Evolutionary conservation across 2,888 invertebrate genomes (phyloP).

Genomic region (Zele albiditarsus): DNA sequence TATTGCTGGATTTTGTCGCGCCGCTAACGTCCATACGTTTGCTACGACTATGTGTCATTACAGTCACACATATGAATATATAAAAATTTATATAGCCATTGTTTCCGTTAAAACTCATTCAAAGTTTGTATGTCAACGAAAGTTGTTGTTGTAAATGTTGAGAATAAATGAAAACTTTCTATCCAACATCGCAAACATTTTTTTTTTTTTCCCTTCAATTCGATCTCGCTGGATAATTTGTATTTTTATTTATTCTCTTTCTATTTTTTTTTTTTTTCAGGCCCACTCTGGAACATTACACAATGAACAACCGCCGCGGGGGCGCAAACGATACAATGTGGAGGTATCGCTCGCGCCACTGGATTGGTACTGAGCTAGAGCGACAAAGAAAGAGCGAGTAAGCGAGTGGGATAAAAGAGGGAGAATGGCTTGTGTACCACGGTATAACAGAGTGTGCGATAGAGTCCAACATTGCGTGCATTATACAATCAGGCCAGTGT

Average conservation of each 20-base stretch:
- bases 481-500: constrained; percentile 55
- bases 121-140: constrained; percentile 7
- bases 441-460: constrained; percentile 12
- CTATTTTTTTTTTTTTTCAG: constrained; percentile 6
- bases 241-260: background rate
- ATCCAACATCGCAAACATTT: background rate
- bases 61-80: background rate
- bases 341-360: constrained; percentile 15
- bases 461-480: constrained; percentile 18
- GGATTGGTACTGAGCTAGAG: background rate
- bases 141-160: background rate
- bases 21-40: constrained; percentile 44
- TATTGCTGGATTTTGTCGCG: constrained; percentile 59
- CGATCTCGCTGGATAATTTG: constrained; percentile 6
- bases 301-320: constrained; percentile 33
- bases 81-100: constrained; percentile 8
- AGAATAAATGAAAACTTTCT: constrained; percentile 14
- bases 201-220: constrained; percentile 26
- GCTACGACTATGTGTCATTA: constrained; percentile 42
- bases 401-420: constrained; percentile 12
- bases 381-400: constrained; percentile 3
- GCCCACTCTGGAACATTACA: constrained; percentile 29
- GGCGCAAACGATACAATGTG: constrained; percentile 31
- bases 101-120: constrained; percentile 13
- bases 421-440: background rate